These are phyloP conservation scores for Pandion haliaetus DNA, from an alignment of 2,113 vertebrate species.

Conservation along the genomic window DNA sequence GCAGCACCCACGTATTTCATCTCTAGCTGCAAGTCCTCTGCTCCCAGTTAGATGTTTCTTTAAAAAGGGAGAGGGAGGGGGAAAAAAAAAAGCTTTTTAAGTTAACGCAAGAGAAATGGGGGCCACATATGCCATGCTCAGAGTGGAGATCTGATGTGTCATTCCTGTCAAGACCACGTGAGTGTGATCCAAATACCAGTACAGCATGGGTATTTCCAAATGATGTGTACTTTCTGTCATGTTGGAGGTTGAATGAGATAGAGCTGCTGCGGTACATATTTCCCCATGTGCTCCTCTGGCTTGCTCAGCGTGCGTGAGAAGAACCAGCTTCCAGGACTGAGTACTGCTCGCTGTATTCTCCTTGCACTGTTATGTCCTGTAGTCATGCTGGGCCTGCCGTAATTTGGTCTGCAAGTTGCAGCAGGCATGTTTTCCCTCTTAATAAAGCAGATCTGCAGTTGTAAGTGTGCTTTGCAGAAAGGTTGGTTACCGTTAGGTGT, in stretches of 20 bases:
- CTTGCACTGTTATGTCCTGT: background rate
- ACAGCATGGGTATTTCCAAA: background rate
- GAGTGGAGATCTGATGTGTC: background rate
- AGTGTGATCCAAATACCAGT: background rate
- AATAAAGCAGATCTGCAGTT: background rate
- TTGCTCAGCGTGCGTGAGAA: background rate
- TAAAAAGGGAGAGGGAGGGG: background rate
- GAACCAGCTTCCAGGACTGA: background rate
- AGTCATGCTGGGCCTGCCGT: background rate
- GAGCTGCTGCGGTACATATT: background rate
- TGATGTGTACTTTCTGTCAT: background rate
- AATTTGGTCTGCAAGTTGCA: background rate
- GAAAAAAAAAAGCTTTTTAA: background rate
- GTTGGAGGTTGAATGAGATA: background rate
- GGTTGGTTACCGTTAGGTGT: background rate
- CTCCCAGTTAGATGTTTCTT: background rate
- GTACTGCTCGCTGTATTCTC: background rate
- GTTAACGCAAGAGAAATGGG: background rate
- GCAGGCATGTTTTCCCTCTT: background rate
- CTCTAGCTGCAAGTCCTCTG: background rate
- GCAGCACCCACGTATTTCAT: background rate
- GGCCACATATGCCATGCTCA: too few relatives aligned
- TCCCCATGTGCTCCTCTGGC: background rate
- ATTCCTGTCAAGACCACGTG: background rate
- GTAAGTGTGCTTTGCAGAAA: rapidly evolving